Evolutionary conservation across 1,140 invertebrate species (phyloP), one percentile per base, ranked within the genome.

Genomic region (Solenopsis invicta): DNA sequence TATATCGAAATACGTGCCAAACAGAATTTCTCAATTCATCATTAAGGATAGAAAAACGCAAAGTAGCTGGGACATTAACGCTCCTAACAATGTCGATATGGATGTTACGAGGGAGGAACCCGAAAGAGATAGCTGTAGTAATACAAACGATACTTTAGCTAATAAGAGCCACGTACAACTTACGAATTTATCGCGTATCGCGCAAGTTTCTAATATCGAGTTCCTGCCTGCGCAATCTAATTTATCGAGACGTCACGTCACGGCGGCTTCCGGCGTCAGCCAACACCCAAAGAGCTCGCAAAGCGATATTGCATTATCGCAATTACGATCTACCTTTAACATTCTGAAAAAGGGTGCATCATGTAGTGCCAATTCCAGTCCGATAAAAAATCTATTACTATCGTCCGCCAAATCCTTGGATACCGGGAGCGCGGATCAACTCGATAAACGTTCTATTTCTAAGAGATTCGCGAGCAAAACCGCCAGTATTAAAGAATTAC

Each of bases 401-500:
- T 89, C 88, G 29, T 64, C 56, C 16, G 84, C 48, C 6, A 89
- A 81, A 78, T 92, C 74, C 9, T 81, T 77, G n/a, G 86, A 85
- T 52, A 86, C 80, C 34, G 45, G 48, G 45, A 54, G 50, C 21
- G 29, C 86, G 48, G 67, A 62, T 13, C 29, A 85, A 62, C 50
- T 85, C 13, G 77, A 90, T 4, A 59, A 87, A 29, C 24, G n/a
- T 54, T 71, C 50, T 16, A 76, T 29, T 62, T 29, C 66, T 29
- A 61, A 87, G 72, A 82, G 76, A 10, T 21, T 69, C 3, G 56
- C 37, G 1, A 59, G 50, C 12, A 88, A 88, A 61, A 86, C 78
- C 50, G 88, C 71, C 18, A 94, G 78, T 87, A 69, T 91, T n/a
- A 93, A 89, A 62, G 93, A 95, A 81, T 87, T 95, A 62, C 94